Evolutionary conservation across 2,888 invertebrate genomes (phyloP).

Genomic region (Mimachlamys varia): DNA sequence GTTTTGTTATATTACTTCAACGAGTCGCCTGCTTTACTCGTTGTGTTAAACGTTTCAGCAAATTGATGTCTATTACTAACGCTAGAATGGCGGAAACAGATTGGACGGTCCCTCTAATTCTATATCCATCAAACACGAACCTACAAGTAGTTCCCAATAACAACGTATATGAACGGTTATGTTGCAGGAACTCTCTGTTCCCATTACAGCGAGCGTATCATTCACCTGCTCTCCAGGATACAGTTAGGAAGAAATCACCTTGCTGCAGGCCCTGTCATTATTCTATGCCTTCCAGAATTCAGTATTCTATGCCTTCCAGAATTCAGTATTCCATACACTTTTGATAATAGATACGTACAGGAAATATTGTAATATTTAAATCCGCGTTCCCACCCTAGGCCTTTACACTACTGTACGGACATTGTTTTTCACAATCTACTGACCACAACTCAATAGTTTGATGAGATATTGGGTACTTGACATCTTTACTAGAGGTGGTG

Average conservation of each 20-base stretch:
- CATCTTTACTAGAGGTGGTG: background rate
- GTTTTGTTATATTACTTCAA: slow-evolving; percentile 17
- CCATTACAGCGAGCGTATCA: background rate
- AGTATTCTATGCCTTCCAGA: background rate
- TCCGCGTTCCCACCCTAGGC: background rate
- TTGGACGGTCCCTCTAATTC: background rate
- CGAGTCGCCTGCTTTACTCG: slow-evolving; percentile 11
- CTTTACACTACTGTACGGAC: background rate
- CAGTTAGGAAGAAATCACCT: background rate
- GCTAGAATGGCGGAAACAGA: background rate
- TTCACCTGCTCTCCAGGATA: background rate
- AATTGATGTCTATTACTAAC: slow-evolving; percentile 16
- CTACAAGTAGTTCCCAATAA: background rate
- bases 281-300: too few species aligned
- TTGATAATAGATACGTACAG: background rate
- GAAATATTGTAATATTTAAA: background rate
- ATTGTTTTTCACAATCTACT: background rate
- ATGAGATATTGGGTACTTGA: background rate
- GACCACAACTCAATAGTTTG: background rate
- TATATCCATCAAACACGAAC: background rate
- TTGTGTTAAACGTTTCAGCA: slow-evolving; percentile 22
- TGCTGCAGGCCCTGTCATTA: too few species aligned
- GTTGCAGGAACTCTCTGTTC: background rate
- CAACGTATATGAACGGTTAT: background rate
- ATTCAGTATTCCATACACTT: background rate